Base-by-base conservation (phyloP, 2,113 vertebrate species). In the Labeo catla region DNA sequence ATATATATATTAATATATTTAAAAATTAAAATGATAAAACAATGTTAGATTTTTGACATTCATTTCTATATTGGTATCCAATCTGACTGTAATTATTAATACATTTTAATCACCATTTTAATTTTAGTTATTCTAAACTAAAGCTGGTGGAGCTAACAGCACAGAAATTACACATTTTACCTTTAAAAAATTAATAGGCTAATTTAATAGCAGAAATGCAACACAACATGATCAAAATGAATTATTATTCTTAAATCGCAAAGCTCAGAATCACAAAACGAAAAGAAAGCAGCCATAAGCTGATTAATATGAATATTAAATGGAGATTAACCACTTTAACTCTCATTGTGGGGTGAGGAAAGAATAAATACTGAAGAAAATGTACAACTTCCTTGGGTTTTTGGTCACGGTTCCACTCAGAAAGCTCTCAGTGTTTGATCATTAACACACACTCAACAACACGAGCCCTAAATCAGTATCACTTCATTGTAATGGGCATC, bases 341-440 rank as follows among this genome's bases (percentile, higher is more conserved):
- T 82, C 61, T 82, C 45, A 68, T 82, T 82, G 79, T 49, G 79
- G 61, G 79, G 79, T 34, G 80, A 49, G 78, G 39, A 80, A 15
- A 50, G 12, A 68, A 45, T 50, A 68, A 52, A 16, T 79, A 43
- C 36, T 79, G 11, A 79, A 43, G 34, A 43, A 34, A 61, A 72
- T 57, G 3, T 76, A 76, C 21, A 76, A 77, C 12, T 11, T 36
- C 15, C 16, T 78, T 19, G 8, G 8, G 15, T 19, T 8, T 43
- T 36, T 68, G 28, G 65, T 16, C 7, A 68, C 13, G 13, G 13
- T 4, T 39, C 34, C 65, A 39, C 36, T 8, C 16, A 72, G 16
- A 21, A 43, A 43, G 68, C 36, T 72, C 36, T 43, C 28, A 34
- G 68, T 43, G 15, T 70, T 39, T 70, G 36, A 43, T 43, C 36